Evolutionary conservation across 2,797 vertebrate genomes (phyloP).

Genomic region (Smutsia gigantea): DNA sequence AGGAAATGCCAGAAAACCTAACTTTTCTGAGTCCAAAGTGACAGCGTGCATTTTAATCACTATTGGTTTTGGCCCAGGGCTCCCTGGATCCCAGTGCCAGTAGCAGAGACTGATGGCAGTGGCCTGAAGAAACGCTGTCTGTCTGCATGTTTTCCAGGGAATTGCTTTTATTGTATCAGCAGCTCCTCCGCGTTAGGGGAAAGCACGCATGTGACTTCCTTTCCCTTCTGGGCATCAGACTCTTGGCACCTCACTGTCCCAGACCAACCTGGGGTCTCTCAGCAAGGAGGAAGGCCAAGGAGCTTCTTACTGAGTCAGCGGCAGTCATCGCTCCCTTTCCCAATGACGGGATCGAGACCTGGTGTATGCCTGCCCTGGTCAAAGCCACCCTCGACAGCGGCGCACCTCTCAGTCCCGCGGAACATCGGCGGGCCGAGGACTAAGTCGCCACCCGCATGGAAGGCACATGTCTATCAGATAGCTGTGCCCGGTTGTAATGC

Average conservation of each 20-base stretch:
- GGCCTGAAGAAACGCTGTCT: fast-evolving
- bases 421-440: neutral
- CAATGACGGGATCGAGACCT: fast-evolving
- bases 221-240: fast-evolving
- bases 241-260: fast-evolving
- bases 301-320: fast-evolving
- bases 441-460: fast-evolving
- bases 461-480: no score
- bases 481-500: fast-evolving
- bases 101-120: fast-evolving
- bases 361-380: neutral
- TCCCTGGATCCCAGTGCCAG: neutral
- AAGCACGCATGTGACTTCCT: neutral
- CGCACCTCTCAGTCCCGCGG: neutral
- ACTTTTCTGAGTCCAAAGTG: neutral
- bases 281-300: neutral
- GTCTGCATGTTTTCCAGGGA: neutral
- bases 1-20: neutral
- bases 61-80: fast-evolving
- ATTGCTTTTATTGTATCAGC: fast-evolving
- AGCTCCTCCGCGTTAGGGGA: fast-evolving
- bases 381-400: fast-evolving
- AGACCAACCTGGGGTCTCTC: fast-evolving
- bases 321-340: fast-evolving
- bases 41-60: neutral